Conservation (phyloP, 2,888 invertebrate genomes). For the Tinea trinotella region DNA sequence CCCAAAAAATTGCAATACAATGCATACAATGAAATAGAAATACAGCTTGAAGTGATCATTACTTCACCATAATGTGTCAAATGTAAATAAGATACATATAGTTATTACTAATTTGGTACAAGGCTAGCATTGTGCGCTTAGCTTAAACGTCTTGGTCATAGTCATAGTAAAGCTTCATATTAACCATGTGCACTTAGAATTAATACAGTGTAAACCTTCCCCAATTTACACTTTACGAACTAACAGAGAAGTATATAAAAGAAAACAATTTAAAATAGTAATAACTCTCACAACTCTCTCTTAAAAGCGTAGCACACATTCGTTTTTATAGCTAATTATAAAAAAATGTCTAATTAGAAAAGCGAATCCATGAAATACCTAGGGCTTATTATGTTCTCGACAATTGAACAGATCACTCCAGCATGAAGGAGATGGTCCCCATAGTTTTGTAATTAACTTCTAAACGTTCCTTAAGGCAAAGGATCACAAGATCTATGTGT, state of each 20-base stretch:
- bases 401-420: constrained; percentile 44
- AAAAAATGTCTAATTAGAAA: constrained; percentile 42
- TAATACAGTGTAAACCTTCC: constrained; percentile 64
- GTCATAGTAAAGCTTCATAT: constrained; percentile 41
- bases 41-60: constrained; percentile 20
- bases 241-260: not conserved
- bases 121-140: constrained; percentile 52
- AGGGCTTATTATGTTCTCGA: not conserved
- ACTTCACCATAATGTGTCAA: not conserved
- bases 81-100: not conserved
- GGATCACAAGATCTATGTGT: constrained; percentile 55
- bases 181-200: constrained; percentile 45
- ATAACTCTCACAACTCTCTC: constrained; percentile 47
- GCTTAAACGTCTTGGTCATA: constrained; percentile 48
- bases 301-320: constrained; percentile 19
- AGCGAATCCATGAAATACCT: constrained; percentile 26
- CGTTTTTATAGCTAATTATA: constrained; percentile 46
- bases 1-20: constrained; percentile 64
- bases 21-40: constrained; percentile 33
- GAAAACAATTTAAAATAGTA: not conserved
- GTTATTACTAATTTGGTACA: constrained; percentile 17
- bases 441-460: constrained; percentile 34
- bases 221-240: constrained; percentile 53
- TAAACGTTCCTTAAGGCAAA: constrained; percentile 23
- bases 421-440: constrained; percentile 59